Base-by-base conservation (phyloP, 2,888 invertebrate species). In the Lottia scabra region DNA sequence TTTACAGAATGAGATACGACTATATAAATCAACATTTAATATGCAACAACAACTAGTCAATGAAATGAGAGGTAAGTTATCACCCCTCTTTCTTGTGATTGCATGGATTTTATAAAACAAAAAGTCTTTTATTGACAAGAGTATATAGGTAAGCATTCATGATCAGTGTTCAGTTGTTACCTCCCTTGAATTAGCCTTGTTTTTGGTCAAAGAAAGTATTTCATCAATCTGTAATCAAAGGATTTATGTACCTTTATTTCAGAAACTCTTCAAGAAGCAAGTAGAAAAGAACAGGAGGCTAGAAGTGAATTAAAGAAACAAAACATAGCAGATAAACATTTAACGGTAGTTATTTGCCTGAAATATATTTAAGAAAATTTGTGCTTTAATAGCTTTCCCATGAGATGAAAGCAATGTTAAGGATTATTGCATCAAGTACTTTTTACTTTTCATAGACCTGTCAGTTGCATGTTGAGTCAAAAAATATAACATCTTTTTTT, bases 21-120 rank as follows among this genome's bases (percentile, higher is more conserved):
- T 86, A 1, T 89, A 88, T 80, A 85, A 84, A 69, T 85, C 87
- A 6, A 80, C 88, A 77, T 89, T 89, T 81, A 87, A 88, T 66
- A 89, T 89, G 8, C 84, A 87, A 30, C 82, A 86, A 68, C 85
- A 87, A 72, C 83, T 89, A 8, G 83, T 87, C 38, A 82, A 84
- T 67, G 89, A 89, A 78, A 84, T 89, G 0, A 82, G 87, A 79
- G 83, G 89, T 89, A 81, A 80, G 85, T 80, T 10, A n/a, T 2
- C 38, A 62, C 30, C 43, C 19, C 19, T 23, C 12, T 19, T 23
- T 23, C 8, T 56, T 30, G 30, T 30, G 30, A 4, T 38, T 38
- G 38, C 5, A 38, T 30, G 5, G 30, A 30, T 30, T 30, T 30
- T 5, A 38, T 38, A 38, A 38, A 38, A 38, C 5, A 38, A 38